Conservation (phyloP, 2,888 invertebrate genomes). For the Cotesia congregata region DNA sequence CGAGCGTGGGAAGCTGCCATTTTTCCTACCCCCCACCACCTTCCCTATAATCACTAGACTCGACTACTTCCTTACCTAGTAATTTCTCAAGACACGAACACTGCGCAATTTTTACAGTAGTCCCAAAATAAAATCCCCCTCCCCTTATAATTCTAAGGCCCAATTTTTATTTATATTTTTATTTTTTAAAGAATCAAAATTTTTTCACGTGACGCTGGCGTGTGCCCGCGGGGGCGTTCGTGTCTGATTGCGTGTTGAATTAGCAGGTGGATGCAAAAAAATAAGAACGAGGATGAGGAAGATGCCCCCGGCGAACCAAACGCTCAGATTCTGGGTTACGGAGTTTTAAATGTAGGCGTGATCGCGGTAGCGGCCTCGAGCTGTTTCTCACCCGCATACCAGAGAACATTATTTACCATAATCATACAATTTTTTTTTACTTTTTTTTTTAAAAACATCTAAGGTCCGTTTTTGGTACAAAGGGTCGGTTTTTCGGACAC, state of each 20-base stretch:
- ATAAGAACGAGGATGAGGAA: conserved; percentile 35
- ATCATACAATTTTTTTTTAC: too few relatives aligned
- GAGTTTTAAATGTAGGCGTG: conserved; percentile 65
- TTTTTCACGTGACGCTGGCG: conserved; percentile 62
- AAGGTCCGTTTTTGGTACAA: too few relatives aligned
- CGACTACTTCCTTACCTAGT: conserved; percentile 15
- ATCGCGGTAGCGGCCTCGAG: conserved; percentile 54
- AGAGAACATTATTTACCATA: conserved; percentile 46
- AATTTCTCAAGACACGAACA: conserved; percentile 30
- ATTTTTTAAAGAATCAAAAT: not conserved
- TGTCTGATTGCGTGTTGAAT: conserved; percentile 40
- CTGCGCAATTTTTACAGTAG: not conserved
- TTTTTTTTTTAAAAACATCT: too few relatives aligned
- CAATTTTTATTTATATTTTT: conserved; percentile 41
- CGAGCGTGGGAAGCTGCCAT: conserved; percentile 58
- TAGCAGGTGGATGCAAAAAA: conserved; percentile 43
- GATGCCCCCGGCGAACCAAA: conserved; percentile 29
- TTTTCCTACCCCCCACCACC: conserved; percentile 21
- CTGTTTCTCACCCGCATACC: conserved; percentile 67
- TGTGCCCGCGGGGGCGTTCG: conserved; percentile 67
- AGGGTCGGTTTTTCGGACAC: too few relatives aligned
- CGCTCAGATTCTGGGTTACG: conserved; percentile 44
- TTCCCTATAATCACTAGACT: not conserved
- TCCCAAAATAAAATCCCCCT: not conserved
- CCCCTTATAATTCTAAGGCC: not conserved